Base-by-base conservation (phyloP, 2,113 vertebrate species). In the Clarias gariepinus region DNA sequence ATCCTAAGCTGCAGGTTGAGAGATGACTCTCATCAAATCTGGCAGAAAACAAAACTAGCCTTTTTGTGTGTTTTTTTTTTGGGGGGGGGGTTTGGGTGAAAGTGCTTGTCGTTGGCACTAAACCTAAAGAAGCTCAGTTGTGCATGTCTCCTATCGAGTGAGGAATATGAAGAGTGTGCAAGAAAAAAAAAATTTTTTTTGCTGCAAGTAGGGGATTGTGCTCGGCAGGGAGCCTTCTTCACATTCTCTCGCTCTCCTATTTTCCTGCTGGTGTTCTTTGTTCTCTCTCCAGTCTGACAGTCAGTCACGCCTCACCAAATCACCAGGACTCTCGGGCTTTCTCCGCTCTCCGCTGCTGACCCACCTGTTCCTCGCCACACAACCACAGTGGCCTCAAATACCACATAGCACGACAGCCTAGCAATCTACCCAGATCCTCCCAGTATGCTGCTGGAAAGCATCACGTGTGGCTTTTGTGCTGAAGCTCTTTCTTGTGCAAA, bases 261-360 rank as follows among this genome's bases (percentile, higher is more conserved):
- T 33, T 80, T 87, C 83, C 79, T 85, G 82, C 77, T 81, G 66
- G 69, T 88, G 78, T 64, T 74, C 83, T 85, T 88, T 88, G 87
- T 85, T 88, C 87, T 82, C 25, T 66, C 79, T 88, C 69, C 83
- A 76, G 52, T 82, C 87, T 85, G 61, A 71, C 83, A 88, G 68
- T 74, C 87, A 76, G 83, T 82, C 84, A 76, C 47, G 78, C 68
- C 23, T 84, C 77, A 74, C 74, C 79, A 88, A 74, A 81, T 81
- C 83, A 82, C 79, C 79, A 63, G 79, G 92, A 91, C 91, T 53
- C 58, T 91, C 81, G 58, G 61, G 78, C 90, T 87, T 87, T 91
- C 88, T 88, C 86, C 61, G 88, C 86, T 82, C 76, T 83, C 87
- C 61, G 77, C 85, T 73, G 64, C 85, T 81, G 85, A 86, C 63